Percentiles rank a stretch among this genome's conserved stretches.
Evolutionary conservation across 2,113 vertebrate genomes (phyloP).

Genomic region (Chaetops frenatus): DNA sequence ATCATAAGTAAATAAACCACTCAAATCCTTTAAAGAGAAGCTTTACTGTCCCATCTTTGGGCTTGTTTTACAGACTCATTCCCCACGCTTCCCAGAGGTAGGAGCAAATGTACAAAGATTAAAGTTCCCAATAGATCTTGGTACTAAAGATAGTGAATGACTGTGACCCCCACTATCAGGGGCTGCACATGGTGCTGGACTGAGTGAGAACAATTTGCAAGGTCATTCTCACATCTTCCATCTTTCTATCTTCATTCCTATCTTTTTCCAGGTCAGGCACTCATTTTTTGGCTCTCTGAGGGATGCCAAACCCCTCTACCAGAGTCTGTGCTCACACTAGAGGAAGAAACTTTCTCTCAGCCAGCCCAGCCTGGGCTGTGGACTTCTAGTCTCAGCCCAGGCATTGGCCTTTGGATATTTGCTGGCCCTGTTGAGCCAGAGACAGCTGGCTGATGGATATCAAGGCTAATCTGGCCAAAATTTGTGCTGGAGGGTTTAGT

Average conservation of each 20-base stretch:
- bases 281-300: neutral
- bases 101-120: neutral
- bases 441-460: neutral
- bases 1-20: slow-evolving; percentile 36
- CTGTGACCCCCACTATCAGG: neutral
- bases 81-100: neutral
- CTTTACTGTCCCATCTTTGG: slow-evolving; percentile 12
- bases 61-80: neutral
- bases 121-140: neutral
- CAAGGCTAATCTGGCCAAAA: neutral
- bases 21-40: slow-evolving; percentile 22
- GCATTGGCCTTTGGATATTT: neutral
- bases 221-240: neutral
- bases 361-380: neutral
- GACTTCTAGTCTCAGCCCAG: neutral
- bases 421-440: neutral
- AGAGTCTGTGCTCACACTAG: neutral
- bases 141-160: neutral
- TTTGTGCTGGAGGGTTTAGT: neutral
- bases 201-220: neutral
- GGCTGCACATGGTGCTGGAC: neutral
- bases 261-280: neutral
- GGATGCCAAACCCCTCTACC: neutral
- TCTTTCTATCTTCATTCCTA: neutral
- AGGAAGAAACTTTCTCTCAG: neutral